Conservation (phyloP, 2,797 vertebrate genomes). For the Eulemur rubriventer region DNA sequence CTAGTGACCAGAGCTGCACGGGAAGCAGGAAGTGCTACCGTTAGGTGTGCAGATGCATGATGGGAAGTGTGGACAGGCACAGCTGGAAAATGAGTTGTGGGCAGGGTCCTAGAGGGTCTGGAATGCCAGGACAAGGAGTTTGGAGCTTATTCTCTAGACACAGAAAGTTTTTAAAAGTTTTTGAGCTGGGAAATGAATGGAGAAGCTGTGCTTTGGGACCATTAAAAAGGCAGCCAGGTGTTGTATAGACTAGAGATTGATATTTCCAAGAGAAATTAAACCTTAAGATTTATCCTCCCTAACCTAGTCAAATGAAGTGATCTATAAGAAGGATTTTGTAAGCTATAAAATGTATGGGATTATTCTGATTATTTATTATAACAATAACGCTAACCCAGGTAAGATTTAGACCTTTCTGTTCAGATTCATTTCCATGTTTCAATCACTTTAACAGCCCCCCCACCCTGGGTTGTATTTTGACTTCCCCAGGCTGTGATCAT, state of each 20-base stretch:
- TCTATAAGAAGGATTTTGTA: slow-evolving; percentile 69
- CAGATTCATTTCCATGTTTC: slow-evolving; percentile 67
- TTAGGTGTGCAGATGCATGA: accelerated
- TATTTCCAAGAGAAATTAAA: slow-evolving; percentile 68
- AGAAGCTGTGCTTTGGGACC: slow-evolving; percentile 13
- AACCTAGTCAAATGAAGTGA: slow-evolving; percentile 39
- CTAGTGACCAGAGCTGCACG: neutral
- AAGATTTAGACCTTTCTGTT: slow-evolving; percentile 68
- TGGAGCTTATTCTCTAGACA: neutral
- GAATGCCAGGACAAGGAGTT: neutral
- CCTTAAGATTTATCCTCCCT: slow-evolving; percentile 62
- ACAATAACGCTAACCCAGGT: slow-evolving; percentile 65
- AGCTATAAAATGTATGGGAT: slow-evolving; percentile 67
- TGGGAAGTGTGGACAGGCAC: accelerated
- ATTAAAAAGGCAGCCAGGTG: slow-evolving; percentile 44
- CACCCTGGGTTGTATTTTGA: slow-evolving; percentile 36
- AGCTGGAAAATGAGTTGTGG: neutral
- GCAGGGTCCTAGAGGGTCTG: neutral
- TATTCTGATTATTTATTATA: slow-evolving; percentile 72
- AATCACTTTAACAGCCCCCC: slow-evolving; percentile 65
- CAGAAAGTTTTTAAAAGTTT: neutral
- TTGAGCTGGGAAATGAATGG: neutral
- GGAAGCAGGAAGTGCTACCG: neutral
- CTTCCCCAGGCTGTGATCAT: neutral
- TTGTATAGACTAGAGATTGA: slow-evolving; percentile 53